These are phyloP conservation scores for Myotis planiceps DNA, from an alignment of 2,797 vertebrate species.

Conservation along the genomic window DNA sequence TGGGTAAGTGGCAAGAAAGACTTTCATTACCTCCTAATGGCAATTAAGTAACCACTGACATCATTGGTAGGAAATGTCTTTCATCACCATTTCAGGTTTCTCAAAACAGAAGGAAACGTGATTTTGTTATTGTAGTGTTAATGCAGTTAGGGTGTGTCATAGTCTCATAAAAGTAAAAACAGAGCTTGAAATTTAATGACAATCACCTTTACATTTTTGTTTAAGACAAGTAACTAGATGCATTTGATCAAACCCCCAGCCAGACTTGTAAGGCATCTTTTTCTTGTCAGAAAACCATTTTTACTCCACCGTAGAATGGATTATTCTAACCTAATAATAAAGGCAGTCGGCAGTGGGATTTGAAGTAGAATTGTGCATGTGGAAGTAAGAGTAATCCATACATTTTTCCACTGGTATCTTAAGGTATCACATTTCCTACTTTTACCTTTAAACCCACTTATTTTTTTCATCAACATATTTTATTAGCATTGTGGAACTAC, in stretches of 20 bases:
- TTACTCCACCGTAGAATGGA: conserved; percentile 5
- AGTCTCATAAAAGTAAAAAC: conserved; percentile 60
- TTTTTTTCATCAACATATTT: neutral
- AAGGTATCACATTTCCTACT: conserved; percentile 36
- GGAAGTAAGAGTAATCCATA: neutral
- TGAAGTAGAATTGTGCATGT: conserved; percentile 11
- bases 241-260: neutral
- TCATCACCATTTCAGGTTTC: conserved; percentile 65
- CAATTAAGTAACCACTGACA: conserved; percentile 70
- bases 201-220: conserved; percentile 31
- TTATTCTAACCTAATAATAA: neutral
- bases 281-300: conserved; percentile 37
- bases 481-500: neutral
- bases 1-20: conserved; percentile 43
- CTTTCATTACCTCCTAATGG: conserved; percentile 65
- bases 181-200: conserved; percentile 52
- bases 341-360: conserved; percentile 42
- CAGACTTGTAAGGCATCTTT: conserved; percentile 25
- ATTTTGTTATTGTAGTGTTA: conserved; percentile 69
- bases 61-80: conserved; percentile 67
- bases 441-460: conserved; percentile 49
- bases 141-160: conserved; percentile 44
- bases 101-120: conserved; percentile 67
- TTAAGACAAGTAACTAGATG: conserved; percentile 26
- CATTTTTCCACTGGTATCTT: conserved; percentile 58